Base-by-base conservation (phyloP, 2,888 invertebrate species). In the Muschampia staudingeri region DNA sequence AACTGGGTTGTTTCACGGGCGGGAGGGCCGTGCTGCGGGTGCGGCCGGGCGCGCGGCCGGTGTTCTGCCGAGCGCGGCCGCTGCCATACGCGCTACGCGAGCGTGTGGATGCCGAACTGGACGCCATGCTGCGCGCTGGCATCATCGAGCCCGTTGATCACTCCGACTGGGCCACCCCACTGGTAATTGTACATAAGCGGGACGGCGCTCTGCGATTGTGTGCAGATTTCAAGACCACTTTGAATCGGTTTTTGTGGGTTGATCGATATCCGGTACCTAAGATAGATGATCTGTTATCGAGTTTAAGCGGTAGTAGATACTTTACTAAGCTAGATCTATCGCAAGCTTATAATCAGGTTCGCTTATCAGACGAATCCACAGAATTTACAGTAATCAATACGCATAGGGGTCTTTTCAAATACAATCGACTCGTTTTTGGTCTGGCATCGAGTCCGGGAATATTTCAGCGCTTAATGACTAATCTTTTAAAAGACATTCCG, bases 291-390 rank as follows among this genome's bases (percentile, higher is more conserved):
- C 25, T 67, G 25, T 30, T 76, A 14, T 42, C 25, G 42, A 65
- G 52, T 76, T 44, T 76, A 25, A 65, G 42, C 25, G 76, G 76
- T 5, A 30, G 42, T 25, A 65, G 44, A 44, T 14, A 14, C 12
- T 76, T 76, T 65, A 34, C 42, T 44, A 76, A 76, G 65, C 19
- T 76, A 5, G 76, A 76, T 76, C 34, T 76, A 11, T 76, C 76
- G 42, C 42, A 76, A 12, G 65, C 76, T 2, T 76, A 76, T 37
- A 65, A 42, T 16, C 65, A 76, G 30, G 14, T 76, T 9, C 25
- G 25, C 19, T 34, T 76, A n/a, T n/a, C 52, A 11, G 61, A 65
- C 42, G 65, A 65, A 2, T 65, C 76, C 2, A 76, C 30, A 14
- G 12, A 19, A 12, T 16, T 42, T 30, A 76, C 76, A 6, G 76